Conservation (phyloP, 2,888 invertebrate genomes). For the Tetranychus piercei region DNA sequence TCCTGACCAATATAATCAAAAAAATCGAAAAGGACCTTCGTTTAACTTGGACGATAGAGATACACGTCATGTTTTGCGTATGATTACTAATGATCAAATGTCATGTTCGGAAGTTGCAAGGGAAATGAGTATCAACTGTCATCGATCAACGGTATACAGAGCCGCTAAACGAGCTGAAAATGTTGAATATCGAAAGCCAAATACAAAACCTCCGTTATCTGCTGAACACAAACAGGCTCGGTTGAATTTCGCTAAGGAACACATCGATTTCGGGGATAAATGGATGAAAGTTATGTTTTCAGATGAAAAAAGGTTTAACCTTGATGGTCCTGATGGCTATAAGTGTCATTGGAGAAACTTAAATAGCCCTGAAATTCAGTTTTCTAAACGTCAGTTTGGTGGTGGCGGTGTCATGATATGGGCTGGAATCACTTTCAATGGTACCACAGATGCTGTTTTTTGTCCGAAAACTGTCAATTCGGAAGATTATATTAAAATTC, state of each 20-base stretch:
- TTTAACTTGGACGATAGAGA: background rate
- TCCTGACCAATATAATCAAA: background rate
- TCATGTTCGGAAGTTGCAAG: background rate
- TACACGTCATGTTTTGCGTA: background rate
- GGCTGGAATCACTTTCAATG: constrained; percentile 20
- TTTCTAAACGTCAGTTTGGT: constrained; percentile 24
- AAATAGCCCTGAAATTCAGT: constrained; percentile 22
- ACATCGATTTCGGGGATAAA: constrained; percentile 13
- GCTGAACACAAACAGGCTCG: constrained; percentile 3
- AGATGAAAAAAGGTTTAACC: constrained; percentile 28
- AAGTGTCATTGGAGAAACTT: constrained; percentile 26
- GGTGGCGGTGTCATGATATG: constrained; percentile 28
- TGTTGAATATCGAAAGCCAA: background rate
- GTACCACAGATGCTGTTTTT: background rate
- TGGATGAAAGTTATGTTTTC: constrained; percentile 24
- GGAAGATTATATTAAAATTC: too few species aligned
- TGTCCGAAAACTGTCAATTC: background rate
- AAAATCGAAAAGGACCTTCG: background rate
- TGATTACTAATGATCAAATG: background rate
- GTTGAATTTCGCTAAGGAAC: constrained; percentile 13
- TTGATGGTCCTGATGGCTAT: constrained; percentile 27
- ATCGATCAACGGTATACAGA: background rate
- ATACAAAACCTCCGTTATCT: constrained; percentile 7
- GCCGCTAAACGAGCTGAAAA: constrained; percentile 6
- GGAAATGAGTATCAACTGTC: background rate